Evolutionary conservation across 1,140 invertebrate species (phyloP).

Genomic region (Pogonognathellus flavescens): DNA sequence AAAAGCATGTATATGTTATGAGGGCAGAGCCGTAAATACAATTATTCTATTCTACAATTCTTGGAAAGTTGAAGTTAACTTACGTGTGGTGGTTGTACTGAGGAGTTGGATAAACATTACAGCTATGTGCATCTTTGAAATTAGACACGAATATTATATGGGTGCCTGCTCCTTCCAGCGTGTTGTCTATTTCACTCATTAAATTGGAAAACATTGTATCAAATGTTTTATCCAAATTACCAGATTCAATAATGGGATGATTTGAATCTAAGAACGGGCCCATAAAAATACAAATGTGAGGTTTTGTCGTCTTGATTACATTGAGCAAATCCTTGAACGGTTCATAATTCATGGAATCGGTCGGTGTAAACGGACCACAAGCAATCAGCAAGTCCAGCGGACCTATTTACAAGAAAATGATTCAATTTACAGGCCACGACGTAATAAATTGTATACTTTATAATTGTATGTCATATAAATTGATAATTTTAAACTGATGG

Average conservation of each 20-base stretch:
- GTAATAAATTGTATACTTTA: no score
- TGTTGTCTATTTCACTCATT: constrained; percentile 74
- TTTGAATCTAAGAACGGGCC: constrained; percentile 86
- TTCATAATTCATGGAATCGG: constrained; percentile 83
- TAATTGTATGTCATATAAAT: no score
- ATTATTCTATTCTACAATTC: no score
- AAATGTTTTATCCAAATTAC: constrained; percentile 75
- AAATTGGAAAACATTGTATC: constrained; percentile 80
- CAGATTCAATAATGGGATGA: constrained; percentile 76
- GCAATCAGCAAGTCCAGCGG: constrained; percentile 81
- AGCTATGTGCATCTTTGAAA: constrained; percentile 81
- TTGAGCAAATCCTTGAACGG: constrained; percentile 83
- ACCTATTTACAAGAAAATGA: constrained; percentile 69
- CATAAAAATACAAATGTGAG: constrained; percentile 84
- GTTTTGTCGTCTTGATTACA: constrained; percentile 78
- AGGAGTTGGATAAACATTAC: constrained; percentile 85
- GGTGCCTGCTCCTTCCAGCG: constrained; percentile 70
- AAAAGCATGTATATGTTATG: no score
- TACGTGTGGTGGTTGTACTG: constrained; percentile 71
- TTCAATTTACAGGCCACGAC: background rate
- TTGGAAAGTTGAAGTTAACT: background rate
- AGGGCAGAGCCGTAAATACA: no score
- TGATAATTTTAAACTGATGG: no score
- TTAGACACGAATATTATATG: constrained; percentile 83
- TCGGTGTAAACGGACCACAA: constrained; percentile 85